Evolutionary conservation across 2,113 vertebrate genomes (phyloP).

Genomic region (Seriola quinqueradiata): DNA sequence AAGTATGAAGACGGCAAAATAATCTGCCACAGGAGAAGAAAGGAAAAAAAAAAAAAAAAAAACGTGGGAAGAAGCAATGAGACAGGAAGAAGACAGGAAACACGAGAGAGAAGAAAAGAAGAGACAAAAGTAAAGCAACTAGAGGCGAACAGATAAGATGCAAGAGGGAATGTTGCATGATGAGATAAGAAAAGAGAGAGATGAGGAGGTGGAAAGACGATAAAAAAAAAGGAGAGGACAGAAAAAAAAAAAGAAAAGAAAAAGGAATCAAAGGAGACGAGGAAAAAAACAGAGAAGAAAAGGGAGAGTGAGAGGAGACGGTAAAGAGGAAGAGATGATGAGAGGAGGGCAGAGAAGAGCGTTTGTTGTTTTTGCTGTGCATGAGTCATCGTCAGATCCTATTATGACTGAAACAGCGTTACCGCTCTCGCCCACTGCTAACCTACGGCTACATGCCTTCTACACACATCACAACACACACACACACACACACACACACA

Average conservation of each 20-base stretch:
- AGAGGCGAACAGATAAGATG: conserved; percentile 34
- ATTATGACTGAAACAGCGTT: conserved; percentile 76
- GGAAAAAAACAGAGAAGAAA: not conserved
- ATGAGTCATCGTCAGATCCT: conserved; percentile 79
- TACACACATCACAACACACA: conserved; percentile 36
- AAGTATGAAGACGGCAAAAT: not conserved
- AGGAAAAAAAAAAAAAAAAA: not conserved
- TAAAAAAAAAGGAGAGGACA: conserved; percentile 14
- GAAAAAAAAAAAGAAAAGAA: conserved; percentile 23
- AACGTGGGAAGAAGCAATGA: not conserved
- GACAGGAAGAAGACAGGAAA: conserved; percentile 2
- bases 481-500: conserved; percentile 28
- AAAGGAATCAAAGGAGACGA: conserved; percentile 23
- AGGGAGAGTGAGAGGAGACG: conserved; percentile 33
- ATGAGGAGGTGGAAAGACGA: conserved; percentile 35
- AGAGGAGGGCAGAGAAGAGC: conserved; percentile 52
- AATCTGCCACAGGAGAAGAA: conserved; percentile 2
- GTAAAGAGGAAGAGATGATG: conserved; percentile 40
- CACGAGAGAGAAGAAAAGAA: not conserved
- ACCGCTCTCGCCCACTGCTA: conserved; percentile 75
- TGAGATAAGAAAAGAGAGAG: conserved; percentile 33
- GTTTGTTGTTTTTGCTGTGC: conserved; percentile 64
- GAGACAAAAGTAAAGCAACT: not conserved
- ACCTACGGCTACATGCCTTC: conserved; percentile 73
- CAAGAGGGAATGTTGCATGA: conserved; percentile 27